Evolutionary conservation across 2,113 vertebrate species (phyloP).

Genomic region (Rutilus rutilus): DNA sequence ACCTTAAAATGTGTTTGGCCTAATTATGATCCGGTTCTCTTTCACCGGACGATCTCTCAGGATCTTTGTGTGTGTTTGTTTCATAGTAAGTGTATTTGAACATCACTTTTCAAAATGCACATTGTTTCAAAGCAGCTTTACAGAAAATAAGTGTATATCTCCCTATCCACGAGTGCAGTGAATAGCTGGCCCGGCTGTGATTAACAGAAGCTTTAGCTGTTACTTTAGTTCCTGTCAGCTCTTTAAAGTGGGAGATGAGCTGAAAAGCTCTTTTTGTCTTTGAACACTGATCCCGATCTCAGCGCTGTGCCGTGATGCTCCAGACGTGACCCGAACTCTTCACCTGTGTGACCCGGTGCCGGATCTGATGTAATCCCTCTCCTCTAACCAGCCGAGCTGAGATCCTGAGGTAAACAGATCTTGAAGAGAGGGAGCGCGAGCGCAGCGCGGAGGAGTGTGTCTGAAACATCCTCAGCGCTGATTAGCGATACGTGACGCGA

Average conservation of each 20-base stretch:
- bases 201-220: background rate
- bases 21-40: background rate
- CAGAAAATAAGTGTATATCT: background rate
- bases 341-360: constrained; percentile 10
- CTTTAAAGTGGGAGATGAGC: constrained; percentile 6
- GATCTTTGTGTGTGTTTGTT: background rate
- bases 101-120: background rate
- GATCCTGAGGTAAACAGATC: background rate
- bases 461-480: background rate
- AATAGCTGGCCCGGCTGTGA: background rate
- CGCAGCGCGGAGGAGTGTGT: background rate
- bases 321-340: constrained; percentile 38
- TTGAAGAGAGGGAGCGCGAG: background rate
- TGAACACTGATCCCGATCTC: constrained; percentile 10
- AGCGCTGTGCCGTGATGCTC: constrained; percentile 4
- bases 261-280: constrained; percentile 23
- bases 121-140: background rate
- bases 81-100: background rate
- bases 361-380: constrained; percentile 45
- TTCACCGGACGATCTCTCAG: background rate
- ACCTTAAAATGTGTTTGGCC: background rate
- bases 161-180: background rate
- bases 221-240: constrained; percentile 2
- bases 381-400: constrained; percentile 26
- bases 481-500: background rate